phyloP scores from a whole-genome alignment of 2,888 invertebrate genomes.

The Epiperipatus broadwayi region DNA sequence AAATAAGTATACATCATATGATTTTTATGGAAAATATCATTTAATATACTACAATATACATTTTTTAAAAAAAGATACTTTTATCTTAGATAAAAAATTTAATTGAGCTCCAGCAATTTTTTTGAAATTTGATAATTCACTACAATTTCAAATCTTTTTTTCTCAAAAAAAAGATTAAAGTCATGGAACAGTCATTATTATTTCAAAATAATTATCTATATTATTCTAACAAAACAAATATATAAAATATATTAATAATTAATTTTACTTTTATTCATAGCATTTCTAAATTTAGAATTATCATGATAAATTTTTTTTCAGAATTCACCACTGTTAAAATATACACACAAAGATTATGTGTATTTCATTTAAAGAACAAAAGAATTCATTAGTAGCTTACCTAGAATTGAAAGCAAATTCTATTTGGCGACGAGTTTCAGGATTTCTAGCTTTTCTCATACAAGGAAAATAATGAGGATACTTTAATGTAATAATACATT shows the following conservation, averaged over 20 bases:
- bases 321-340: constrained; percentile 1
- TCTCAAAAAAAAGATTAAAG: no score
- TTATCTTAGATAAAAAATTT: no score
- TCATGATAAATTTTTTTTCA: neutral
- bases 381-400: constrained; percentile 18
- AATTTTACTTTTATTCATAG: neutral
- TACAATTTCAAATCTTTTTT: no score
- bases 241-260: constrained; percentile 1
- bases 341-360: neutral
- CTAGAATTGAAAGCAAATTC: constrained; percentile 30
- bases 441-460: constrained; percentile 30
- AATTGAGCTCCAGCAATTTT: no score
- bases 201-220: no score
- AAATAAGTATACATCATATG: no score
- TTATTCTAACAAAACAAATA: neutral
- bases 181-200: no score
- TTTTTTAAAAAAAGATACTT: no score
- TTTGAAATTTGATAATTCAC: no score
- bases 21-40: no score
- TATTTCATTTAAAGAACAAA: no score
- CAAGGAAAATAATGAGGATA: constrained; percentile 35
- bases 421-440: constrained; percentile 28
- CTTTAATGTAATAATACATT: constrained; percentile 31
- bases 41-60: no score
- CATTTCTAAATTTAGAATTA: constrained; percentile 5